A percentile compares a stretch with the other conserved stretches of the same genome.
phyloP scores from a whole-genome alignment of 1,140 invertebrate genomes.

The Contarinia nasturtii region DNA sequence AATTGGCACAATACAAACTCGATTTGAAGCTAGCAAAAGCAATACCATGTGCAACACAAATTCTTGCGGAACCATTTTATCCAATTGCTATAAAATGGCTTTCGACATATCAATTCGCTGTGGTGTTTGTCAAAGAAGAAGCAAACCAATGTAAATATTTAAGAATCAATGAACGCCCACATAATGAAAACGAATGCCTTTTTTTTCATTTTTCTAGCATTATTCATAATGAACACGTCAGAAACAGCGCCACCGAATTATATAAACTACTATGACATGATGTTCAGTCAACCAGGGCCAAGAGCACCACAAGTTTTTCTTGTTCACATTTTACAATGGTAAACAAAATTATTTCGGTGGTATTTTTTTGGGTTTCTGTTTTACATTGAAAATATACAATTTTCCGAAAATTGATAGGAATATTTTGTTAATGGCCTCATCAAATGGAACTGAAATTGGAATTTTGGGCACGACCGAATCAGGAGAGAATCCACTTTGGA shows the following conservation, averaged over 20 bases:
- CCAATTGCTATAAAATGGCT: slow-evolving; percentile 40
- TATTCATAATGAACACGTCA: slow-evolving; percentile 47
- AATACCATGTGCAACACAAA: slow-evolving; percentile 36
- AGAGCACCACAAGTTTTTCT: slow-evolving; percentile 48
- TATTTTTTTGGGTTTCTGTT: too few relatives aligned
- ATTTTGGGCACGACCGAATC: slow-evolving; percentile 31
- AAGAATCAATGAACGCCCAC: too few relatives aligned
- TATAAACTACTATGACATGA: slow-evolving; percentile 58
- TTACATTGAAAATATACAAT: too few relatives aligned
- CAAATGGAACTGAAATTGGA: slow-evolving; percentile 56
- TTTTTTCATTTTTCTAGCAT: too few relatives aligned
- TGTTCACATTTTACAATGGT: slow-evolving; percentile 43
- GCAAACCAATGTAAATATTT: slow-evolving; percentile 10
- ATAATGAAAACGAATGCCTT: too few relatives aligned
- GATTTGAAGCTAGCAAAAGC: slow-evolving; percentile 54
- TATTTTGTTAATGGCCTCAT: slow-evolving; percentile 48
- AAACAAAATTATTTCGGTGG: slow-evolving; percentile 8
- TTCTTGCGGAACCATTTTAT: slow-evolving; percentile 27
- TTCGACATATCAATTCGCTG: slow-evolving; percentile 58
- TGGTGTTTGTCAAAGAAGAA: slow-evolving; percentile 26
- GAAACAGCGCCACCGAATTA: slow-evolving; percentile 40
- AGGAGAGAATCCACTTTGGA: slow-evolving; percentile 37
- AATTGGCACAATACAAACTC: slow-evolving; percentile 62
- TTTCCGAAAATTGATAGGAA: too few relatives aligned
- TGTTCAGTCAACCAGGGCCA: slow-evolving; percentile 44